Conservation (phyloP, 2,113 vertebrate species). For the Catagonus wagneri region DNA sequence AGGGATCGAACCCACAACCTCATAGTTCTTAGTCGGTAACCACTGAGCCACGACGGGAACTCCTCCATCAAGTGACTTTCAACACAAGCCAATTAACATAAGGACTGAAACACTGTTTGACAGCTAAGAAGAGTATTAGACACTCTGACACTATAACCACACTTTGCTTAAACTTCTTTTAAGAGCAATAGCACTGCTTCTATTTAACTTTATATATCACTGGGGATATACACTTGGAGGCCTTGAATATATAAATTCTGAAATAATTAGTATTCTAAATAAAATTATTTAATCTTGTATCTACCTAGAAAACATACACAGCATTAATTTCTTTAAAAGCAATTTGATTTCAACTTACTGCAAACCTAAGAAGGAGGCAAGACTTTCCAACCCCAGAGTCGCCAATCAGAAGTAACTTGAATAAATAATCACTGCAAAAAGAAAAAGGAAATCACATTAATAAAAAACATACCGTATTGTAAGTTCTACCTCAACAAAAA, state of each 20-base stretch:
- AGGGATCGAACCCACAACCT: no score
- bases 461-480: slow-evolving; percentile 43
- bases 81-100: not conserved
- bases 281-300: slow-evolving; percentile 17
- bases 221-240: not conserved
- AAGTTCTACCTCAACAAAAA: slow-evolving; percentile 52
- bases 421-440: slow-evolving; percentile 97
- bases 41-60: no score
- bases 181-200: slow-evolving; percentile 43
- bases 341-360: slow-evolving; percentile 91
- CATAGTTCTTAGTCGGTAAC: no score
- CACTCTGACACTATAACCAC: not conserved
- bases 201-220: slow-evolving; percentile 21
- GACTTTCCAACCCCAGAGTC: slow-evolving; percentile 99
- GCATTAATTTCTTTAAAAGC: slow-evolving; percentile 61
- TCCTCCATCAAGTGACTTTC: slow-evolving; percentile 19
- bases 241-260: slow-evolving; percentile 50
- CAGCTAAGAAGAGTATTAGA: not conserved
- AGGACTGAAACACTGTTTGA: not conserved
- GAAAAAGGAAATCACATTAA: slow-evolving; percentile 62
- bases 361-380: slow-evolving; percentile 98
- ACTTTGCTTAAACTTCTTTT: slow-evolving; percentile 53
- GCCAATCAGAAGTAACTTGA: slow-evolving; percentile 99
- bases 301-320: slow-evolving; percentile 46
- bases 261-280: slow-evolving; percentile 39